Evolutionary conservation across 2,113 vertebrate species (phyloP).

Genomic region (Mixornis gularis): DNA sequence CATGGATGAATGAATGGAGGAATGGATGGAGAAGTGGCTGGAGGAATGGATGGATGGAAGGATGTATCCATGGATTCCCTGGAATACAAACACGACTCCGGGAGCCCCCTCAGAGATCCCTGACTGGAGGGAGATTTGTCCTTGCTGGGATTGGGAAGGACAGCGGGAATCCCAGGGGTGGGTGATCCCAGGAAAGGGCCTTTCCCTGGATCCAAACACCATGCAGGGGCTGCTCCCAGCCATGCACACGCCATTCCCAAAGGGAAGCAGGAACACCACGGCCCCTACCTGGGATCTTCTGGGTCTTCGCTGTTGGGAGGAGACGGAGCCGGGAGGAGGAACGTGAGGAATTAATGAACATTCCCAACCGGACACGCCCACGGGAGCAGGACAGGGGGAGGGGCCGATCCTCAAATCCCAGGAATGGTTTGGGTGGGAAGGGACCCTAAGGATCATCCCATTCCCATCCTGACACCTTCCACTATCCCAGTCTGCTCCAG

Average conservation of each 20-base stretch:
- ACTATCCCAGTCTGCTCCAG: neutral
- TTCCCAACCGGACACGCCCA: neutral
- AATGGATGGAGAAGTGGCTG: neutral
- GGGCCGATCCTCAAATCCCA: neutral
- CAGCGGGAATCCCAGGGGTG: accelerated
- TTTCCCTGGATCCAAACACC: neutral
- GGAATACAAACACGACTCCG: neutral
- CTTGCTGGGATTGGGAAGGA: neutral
- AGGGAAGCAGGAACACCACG: neutral
- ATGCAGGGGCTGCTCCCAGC: neutral
- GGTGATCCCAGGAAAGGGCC: neutral
- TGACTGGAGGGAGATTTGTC: neutral
- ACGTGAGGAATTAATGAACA: neutral
- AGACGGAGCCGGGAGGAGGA: neutral
- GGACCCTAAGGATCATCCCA: neutral
- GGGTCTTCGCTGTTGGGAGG: conserved; percentile 22
- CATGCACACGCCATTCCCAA: neutral
- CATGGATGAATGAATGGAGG: too few relatives aligned
- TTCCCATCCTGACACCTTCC: accelerated
- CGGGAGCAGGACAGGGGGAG: neutral
- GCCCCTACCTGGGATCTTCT: neutral
- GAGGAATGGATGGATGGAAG: neutral
- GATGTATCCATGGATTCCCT: neutral
- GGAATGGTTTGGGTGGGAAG: neutral
- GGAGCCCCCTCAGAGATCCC: neutral